Percentiles rank a stretch among this genome's conserved stretches.
Evolutionary conservation across 30 jellyfish, hydroid and myxozoan genomes (phyloP).

Genomic region (Rhopilema esculentum): DNA sequence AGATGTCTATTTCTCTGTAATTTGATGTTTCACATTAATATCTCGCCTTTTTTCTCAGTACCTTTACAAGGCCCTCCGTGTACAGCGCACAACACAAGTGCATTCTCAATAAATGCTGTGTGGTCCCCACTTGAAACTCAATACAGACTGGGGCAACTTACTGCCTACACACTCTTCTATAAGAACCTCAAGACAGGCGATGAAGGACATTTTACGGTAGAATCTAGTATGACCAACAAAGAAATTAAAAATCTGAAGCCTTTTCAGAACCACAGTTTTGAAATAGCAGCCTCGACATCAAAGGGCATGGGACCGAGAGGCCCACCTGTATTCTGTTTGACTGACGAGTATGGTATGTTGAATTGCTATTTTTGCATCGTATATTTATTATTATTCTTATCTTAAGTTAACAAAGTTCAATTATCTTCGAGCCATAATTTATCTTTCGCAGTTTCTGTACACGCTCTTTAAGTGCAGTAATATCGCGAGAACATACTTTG

Average conservation of each 20-base stretch:
- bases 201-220: conserved; percentile 2
- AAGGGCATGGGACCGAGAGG: conserved; percentile 71
- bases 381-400: too few relatives aligned
- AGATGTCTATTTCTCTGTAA: too few relatives aligned
- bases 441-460: too few relatives aligned
- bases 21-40: too few relatives aligned
- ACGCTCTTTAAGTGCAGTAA: too few relatives aligned
- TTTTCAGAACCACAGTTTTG: conserved; percentile 51
- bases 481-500: too few relatives aligned
- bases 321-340: conserved; percentile 12
- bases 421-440: too few relatives aligned
- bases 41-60: conserved; percentile 10
- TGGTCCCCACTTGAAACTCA: conserved; percentile 31
- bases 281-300: conserved; percentile 52
- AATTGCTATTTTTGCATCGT: neutral
- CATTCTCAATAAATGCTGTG: conserved; percentile 37
- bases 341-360: conserved; percentile 56
- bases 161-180: conserved; percentile 23
- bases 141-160: conserved; percentile 40
- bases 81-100: conserved; percentile 51
- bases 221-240: conserved; percentile 1
- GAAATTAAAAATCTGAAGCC: conserved; percentile 38
- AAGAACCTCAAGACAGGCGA: conserved; percentile 35
- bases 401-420: too few relatives aligned
- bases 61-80: conserved; percentile 51